Evolutionary conservation across 2,797 vertebrate genomes (phyloP).

Genomic region (Octomys mimax): DNA sequence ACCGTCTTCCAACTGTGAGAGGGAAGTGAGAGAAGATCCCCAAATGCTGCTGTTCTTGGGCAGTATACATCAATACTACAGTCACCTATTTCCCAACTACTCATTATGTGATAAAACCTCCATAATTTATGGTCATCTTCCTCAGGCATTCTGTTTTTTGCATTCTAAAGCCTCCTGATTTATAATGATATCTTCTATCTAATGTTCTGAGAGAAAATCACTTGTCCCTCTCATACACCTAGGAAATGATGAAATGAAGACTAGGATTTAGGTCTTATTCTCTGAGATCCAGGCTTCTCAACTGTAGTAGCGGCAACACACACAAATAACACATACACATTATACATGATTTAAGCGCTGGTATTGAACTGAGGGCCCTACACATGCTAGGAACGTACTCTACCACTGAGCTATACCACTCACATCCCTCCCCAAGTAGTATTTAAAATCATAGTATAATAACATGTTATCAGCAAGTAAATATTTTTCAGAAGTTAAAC

Average conservation of each 20-base stretch:
- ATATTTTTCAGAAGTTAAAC: not conserved
- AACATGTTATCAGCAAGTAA: slow-evolving; percentile 14
- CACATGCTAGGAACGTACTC: not conserved
- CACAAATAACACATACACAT: not conserved
- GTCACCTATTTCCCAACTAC: not conserved
- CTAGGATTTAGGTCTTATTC: not conserved
- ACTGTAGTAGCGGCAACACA: not conserved
- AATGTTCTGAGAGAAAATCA: slow-evolving; percentile 37
- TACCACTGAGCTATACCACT: not conserved
- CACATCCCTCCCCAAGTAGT: not conserved
- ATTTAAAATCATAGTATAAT: slow-evolving; percentile 11
- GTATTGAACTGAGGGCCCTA: not conserved
- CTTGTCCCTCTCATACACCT: not conserved
- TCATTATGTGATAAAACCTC: not conserved
- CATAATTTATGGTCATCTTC: not conserved
- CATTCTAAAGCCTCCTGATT: slow-evolving; percentile 43
- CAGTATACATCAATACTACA: not conserved
- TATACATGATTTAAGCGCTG: not conserved
- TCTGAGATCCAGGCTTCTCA: slow-evolving; percentile 56
- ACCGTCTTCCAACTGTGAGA: not conserved
- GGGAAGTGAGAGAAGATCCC: not conserved
- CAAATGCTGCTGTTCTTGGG: not conserved
- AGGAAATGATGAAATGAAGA: slow-evolving; percentile 10
- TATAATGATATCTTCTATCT: slow-evolving; percentile 42
- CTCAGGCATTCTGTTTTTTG: slow-evolving; percentile 27